Base-by-base conservation (phyloP, 2,888 invertebrate species). In the Auanema sp. region DNA sequence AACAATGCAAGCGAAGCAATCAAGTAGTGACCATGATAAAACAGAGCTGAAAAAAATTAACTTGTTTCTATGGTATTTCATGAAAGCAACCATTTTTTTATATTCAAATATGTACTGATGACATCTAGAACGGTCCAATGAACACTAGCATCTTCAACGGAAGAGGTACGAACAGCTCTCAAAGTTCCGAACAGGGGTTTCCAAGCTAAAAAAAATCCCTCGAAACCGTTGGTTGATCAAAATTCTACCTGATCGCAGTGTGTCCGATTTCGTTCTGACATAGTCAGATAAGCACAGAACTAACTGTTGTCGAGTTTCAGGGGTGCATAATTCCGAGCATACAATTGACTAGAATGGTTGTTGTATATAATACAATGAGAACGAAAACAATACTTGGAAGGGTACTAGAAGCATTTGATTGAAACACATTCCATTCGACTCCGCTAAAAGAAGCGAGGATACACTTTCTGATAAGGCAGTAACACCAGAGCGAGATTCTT, bases 281-380 rank as follows among this genome's bases (percentile, higher is more conserved):
- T 96, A 92, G 85, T 94, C 94, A 84, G 94, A 94, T 54, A 96
- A 90, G 77, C 93, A 93, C 60, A 92, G 92, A 51, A 96, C 92
- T 78, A 97, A 93, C 91, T 92, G 86, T 79, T 89, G 88, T 87
- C 93, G 93, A 47, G 94, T 92, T 85, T 96, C 95, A 64, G 90
- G 89, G 84, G 94, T 93, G 84, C 94, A 94, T 11, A 93, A 87
- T 83, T 96, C 95, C 80, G 94, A 88, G 84, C 93, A 94, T 0
- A 96, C 87, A 47, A 96, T 88, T 83, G 93, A 94, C 85, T 96
- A 94, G 73, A 85, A 84, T n/a, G 10, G 12, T 1, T 3, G 24
- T 43, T 14, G 2, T 51, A 6, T 2, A 50, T 4, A 52, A 4
- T 6, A 23, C 2, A 16, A 58, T 8, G 23, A 18, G 8, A 16